These are phyloP conservation scores for Serilophus lunatus DNA, from an alignment of 2,113 vertebrate genomes.

Conservation along the genomic window DNA sequence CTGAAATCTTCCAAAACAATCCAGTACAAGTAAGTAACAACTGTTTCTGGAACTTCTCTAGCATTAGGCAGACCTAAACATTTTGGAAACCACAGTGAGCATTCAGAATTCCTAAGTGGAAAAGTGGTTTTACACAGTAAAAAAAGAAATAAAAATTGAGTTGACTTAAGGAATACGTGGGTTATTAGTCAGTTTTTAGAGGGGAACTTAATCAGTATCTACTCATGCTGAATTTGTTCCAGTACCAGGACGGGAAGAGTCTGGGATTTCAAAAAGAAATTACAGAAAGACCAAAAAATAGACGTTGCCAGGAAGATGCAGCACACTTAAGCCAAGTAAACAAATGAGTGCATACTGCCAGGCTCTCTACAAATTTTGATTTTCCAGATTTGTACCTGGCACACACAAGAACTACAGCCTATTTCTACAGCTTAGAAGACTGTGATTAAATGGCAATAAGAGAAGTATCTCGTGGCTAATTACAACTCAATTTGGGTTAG, in stretches of 20 bases:
- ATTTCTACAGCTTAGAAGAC: not conserved
- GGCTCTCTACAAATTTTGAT: not conserved
- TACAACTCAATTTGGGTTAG: not conserved
- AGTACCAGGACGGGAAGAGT: not conserved
- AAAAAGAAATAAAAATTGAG: accelerated
- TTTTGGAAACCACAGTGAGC: not conserved
- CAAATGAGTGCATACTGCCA: accelerated
- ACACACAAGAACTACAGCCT: not conserved
- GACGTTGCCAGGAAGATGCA: not conserved
- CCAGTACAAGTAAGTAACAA: not conserved
- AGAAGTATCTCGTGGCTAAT: not conserved
- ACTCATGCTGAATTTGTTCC: not conserved
- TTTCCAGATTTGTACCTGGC: not conserved
- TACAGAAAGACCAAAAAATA: not conserved
- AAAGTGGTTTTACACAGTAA: not conserved
- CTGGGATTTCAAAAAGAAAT: not conserved
- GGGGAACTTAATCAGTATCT: not conserved
- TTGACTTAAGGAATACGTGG: not conserved
- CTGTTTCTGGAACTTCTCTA: not conserved
- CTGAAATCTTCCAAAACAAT: not conserved
- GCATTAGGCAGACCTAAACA: not conserved
- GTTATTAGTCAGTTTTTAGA: not conserved
- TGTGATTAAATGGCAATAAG: not conserved
- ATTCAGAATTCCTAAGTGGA: not conserved
- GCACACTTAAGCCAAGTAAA: not conserved